A percentile compares a stretch with the other conserved stretches of the same genome.
Conservation (phyloP, 2,113 vertebrate genomes). For the Bubo scandiacus region DNA sequence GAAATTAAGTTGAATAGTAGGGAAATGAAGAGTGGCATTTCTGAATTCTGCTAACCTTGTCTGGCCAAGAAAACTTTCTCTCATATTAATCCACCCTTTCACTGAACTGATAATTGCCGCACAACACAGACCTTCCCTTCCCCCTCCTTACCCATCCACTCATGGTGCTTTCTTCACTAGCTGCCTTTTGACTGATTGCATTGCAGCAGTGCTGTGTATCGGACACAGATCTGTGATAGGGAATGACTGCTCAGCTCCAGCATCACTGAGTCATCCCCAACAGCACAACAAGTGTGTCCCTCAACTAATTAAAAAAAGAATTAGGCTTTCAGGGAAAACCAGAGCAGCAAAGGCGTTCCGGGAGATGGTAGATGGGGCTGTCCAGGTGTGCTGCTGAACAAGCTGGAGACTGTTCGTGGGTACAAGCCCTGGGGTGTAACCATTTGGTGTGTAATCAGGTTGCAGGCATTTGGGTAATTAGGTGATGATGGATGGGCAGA, state of each 20-base stretch:
- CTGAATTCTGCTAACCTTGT: background rate
- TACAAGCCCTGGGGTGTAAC: background rate
- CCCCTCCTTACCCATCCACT: background rate
- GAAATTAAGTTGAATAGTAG: background rate
- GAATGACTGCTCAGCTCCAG: background rate
- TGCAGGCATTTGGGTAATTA: background rate
- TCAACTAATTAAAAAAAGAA: background rate
- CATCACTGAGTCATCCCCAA: background rate
- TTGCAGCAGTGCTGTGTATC: background rate
- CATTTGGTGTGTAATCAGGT: background rate
- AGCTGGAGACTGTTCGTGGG: background rate
- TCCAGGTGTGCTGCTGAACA: background rate
- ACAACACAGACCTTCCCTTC: background rate
- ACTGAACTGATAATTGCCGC: background rate
- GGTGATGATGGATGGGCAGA: background rate
- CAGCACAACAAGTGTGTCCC: background rate
- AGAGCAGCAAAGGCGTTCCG: background rate
- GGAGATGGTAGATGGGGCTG: background rate
- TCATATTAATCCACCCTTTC: background rate
- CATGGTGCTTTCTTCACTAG: background rate
- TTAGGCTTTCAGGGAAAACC: background rate
- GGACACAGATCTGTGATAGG: rapidly evolving
- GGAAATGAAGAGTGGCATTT: background rate
- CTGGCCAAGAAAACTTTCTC: background rate
- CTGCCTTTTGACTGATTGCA: background rate